Evolutionary conservation across 2,113 vertebrate species (phyloP), one percentile per base, ranked within the genome.

Genomic region (Aegotheles bennettii): DNA sequence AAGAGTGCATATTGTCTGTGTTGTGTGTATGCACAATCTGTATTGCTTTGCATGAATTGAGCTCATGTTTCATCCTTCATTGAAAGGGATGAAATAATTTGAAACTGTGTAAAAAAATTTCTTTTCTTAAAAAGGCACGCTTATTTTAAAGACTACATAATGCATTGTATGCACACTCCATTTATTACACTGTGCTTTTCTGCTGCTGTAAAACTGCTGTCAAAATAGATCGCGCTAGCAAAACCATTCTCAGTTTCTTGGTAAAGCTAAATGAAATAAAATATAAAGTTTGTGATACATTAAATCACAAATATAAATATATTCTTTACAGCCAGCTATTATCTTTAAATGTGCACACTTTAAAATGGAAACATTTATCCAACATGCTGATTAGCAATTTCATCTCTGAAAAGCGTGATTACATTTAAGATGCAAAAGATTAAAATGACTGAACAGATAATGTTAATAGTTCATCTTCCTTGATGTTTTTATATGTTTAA

Each of bases 261-360:
- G 89, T 95, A 94, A 97, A 97, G 85, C 95, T 94, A 96, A 98
- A 90, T 96, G 94, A 98, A 97, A 96, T 93, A 28, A 98, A 98
- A 97, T 97, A 93, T 91, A 96, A 98, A 97, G 93, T 97, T 97
- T 97, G 96, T 84, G 95, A 98, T 97, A 98, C 93, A 97, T 97
- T 97, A 98, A 97, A 96, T 98, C 96, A 97, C 96, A 97, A 98
- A 97, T 96, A 97, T 97, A 98, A 98, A 98, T 97, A 97, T 93
- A 94, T 96, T 90, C 96, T 98, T 98, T 98, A 98, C 94, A 95
- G 90, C 97, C 94, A 96, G 96, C 97, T 98, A 93, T 97, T 97
- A 92, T 90, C 94, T 97, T 96, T 97, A 96, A 97, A 96, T 95
- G 95, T 91, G 83, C 91, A 94, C 91, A 79, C 95, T 97, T 97